These are phyloP conservation scores for Equus przewalskii DNA, from an alignment of 2,113 vertebrate species.

Conservation along the genomic window DNA sequence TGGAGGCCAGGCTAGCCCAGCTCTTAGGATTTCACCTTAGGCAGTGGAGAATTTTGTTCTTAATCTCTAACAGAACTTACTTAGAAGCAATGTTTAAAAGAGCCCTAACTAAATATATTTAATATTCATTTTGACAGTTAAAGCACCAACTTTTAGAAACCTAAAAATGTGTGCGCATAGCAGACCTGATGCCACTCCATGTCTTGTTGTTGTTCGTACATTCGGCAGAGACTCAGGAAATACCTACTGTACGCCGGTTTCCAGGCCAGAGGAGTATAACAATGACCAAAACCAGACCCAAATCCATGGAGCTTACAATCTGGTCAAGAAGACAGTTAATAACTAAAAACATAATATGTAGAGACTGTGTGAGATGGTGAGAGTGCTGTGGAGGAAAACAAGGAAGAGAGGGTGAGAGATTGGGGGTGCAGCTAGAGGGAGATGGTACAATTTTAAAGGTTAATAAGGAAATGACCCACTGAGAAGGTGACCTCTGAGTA, in stretches of 20 bases:
- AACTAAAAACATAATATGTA: neutral
- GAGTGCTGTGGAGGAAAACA: neutral
- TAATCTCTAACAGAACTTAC: neutral
- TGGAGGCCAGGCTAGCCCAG: neutral
- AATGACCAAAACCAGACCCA: neutral
- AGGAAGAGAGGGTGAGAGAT: neutral
- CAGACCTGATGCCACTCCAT: neutral
- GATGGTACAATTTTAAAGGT: neutral
- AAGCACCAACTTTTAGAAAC: neutral
- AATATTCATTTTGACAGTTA: neutral
- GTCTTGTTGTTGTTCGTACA: neutral
- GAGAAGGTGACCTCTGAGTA: neutral
- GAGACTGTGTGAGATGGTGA: neutral
- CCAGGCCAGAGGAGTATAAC: neutral
- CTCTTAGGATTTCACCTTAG: neutral
- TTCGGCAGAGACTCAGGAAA: neutral
- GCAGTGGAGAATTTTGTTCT: neutral
- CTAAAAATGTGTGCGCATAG: neutral
- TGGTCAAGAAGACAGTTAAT: neutral
- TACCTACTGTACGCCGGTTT: neutral
- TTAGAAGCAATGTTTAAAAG: neutral
- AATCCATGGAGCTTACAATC: neutral
- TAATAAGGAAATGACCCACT: neutral
- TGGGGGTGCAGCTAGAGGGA: neutral
- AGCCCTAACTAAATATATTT: neutral